A percentile compares a stretch with the other conserved stretches of the same genome.
phyloP scores from a whole-genome alignment of 1,140 invertebrate genomes.

The Hypsibius dujardini region DNA sequence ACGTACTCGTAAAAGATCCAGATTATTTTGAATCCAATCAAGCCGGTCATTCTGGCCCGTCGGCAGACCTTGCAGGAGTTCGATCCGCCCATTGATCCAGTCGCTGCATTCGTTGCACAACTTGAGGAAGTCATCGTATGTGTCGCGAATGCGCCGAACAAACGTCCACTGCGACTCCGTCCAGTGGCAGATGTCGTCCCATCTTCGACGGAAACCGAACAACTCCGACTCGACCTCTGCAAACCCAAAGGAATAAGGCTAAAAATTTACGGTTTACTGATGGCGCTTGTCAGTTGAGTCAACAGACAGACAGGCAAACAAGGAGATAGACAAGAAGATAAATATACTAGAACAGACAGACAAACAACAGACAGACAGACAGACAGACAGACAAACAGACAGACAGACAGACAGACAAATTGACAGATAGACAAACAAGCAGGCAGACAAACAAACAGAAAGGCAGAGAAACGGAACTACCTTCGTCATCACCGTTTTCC shows the following conservation, averaged over 20 bases:
- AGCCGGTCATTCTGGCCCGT: not conserved
- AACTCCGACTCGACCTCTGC: not conserved
- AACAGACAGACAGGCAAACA: no score
- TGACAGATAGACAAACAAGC: no score
- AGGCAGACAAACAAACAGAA: no score
- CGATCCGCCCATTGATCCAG: not conserved
- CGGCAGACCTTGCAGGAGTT: slow-evolving; percentile 9
- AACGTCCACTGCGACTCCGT: not conserved
- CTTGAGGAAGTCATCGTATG: slow-evolving; percentile 4
- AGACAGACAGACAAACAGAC: no score
- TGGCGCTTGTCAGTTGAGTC: no score
- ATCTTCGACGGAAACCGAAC: not conserved
- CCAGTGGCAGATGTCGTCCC: slow-evolving; percentile 11
- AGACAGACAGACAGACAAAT: no score
- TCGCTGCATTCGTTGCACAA: slow-evolving; percentile 6
- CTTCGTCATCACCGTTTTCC: not conserved
- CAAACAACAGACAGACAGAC: no score
- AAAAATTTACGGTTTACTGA: not conserved
- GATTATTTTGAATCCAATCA: not conserved
- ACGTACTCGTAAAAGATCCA: not conserved
- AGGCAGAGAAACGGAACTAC: not conserved
- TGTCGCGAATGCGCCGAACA: not conserved
- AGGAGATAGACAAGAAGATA: no score
- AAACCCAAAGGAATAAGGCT: not conserved
- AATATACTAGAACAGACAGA: no score